These are phyloP conservation scores for Paralichthys olivaceus DNA, from an alignment of 2,113 vertebrate species.

Conservation along the genomic window DNA sequence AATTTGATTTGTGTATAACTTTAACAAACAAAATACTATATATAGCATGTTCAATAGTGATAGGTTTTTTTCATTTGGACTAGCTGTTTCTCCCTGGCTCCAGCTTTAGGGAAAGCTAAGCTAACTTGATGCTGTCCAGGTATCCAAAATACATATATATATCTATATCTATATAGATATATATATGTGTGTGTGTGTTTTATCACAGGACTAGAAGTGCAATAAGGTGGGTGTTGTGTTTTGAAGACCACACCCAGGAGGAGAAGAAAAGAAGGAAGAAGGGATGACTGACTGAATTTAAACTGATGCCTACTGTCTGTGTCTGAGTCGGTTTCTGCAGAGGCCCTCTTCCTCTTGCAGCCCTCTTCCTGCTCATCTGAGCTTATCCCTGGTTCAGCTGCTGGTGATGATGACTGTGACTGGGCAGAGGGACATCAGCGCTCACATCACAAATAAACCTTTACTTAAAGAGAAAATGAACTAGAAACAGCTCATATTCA, in stretches of 20 bases:
- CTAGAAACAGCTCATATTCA: not conserved
- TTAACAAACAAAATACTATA: too few species aligned
- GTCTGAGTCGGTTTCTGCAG: constrained; percentile 52
- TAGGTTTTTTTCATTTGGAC: too few species aligned
- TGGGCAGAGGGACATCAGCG: not conserved
- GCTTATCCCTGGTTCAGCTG: constrained; percentile 40
- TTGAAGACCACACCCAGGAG: not conserved
- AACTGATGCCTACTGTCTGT: constrained; percentile 36
- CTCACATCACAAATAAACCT: not conserved
- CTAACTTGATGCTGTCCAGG: too few species aligned
- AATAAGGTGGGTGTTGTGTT: not conserved
- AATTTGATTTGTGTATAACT: too few species aligned
- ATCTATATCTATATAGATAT: too few species aligned
- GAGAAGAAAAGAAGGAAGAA: not conserved
- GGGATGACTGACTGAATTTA: not conserved
- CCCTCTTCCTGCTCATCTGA: constrained; percentile 42
- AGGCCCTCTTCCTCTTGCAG: constrained; percentile 67
- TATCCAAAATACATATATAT: too few species aligned
- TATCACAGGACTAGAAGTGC: not conserved
- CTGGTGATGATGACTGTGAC: constrained; percentile 35
- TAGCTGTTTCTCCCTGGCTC: too few species aligned
- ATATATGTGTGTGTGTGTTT: too few species aligned
- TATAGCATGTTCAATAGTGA: too few species aligned
- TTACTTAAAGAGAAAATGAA: not conserved
- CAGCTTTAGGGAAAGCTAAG: too few species aligned